phyloP scores from a whole-genome alignment of 2,888 invertebrate genomes.

The Thyatira batis region DNA sequence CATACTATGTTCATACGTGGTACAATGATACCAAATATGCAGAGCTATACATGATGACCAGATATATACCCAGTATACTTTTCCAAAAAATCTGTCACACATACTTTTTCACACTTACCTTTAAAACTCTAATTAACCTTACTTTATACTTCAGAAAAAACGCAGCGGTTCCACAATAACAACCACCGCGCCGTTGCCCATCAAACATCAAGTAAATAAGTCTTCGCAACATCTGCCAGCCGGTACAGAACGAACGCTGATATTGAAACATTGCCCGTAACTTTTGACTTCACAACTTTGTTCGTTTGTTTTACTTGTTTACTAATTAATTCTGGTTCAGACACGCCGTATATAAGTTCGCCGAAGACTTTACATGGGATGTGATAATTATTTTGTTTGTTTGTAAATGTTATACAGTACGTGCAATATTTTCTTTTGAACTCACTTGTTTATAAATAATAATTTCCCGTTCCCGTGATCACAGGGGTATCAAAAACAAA shows the following conservation, averaged over 20 bases:
- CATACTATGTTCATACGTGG: too few relatives aligned
- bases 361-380: not conserved
- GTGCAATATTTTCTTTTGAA: not conserved
- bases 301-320: conserved; percentile 16
- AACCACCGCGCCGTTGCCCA: not conserved
- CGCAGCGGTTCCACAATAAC: not conserved
- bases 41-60: too few relatives aligned
- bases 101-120: too few relatives aligned
- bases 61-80: too few relatives aligned
- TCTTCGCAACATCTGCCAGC: not conserved
- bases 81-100: too few relatives aligned
- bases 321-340: conserved; percentile 20
- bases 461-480: too few relatives aligned
- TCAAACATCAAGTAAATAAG: not conserved
- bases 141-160: too few relatives aligned
- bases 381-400: not conserved
- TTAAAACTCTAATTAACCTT: too few relatives aligned
- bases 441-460: too few relatives aligned
- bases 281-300: conserved; percentile 1
- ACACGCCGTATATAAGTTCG: conserved; percentile 6
- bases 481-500: too few relatives aligned
- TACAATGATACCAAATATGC: too few relatives aligned
- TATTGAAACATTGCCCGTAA: not conserved
- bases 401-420: not conserved
- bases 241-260: not conserved